Evolutionary conservation across 2,888 invertebrate genomes (phyloP).

Genomic region (Saturnia pavonia): DNA sequence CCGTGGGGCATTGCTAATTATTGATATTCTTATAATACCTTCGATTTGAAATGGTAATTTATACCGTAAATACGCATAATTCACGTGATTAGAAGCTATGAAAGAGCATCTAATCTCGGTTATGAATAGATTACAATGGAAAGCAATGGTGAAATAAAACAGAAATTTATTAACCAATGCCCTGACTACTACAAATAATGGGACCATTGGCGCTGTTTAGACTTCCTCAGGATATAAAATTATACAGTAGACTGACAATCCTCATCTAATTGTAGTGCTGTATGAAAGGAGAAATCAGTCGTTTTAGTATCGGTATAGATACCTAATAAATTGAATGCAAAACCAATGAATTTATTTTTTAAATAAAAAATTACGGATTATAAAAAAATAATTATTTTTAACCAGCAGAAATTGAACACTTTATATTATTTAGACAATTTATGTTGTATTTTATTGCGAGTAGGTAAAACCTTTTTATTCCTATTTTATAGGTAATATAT

Average conservation of each 20-base stretch:
- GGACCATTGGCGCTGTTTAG: not conserved
- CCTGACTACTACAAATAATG: not conserved
- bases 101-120: not conserved
- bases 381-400: not conserved
- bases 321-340: not conserved
- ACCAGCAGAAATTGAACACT: not conserved
- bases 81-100: not conserved
- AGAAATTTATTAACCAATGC: not conserved
- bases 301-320: not conserved
- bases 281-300: not conserved
- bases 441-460: not conserved
- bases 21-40: too few species aligned
- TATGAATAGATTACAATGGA: not conserved
- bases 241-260: too few species aligned
- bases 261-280: not conserved
- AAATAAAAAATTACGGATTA: not conserved
- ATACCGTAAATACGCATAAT: not conserved
- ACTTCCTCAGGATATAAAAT: not conserved
- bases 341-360: not conserved
- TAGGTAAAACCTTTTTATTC: too few species aligned
- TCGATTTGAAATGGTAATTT: not conserved
- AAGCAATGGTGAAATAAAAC: not conserved
- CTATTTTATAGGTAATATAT: too few species aligned
- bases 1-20: too few species aligned
- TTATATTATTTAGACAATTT: not conserved